Evolutionary conservation across 2,888 invertebrate genomes (phyloP).

Genomic region (Drosophila falleni): DNA sequence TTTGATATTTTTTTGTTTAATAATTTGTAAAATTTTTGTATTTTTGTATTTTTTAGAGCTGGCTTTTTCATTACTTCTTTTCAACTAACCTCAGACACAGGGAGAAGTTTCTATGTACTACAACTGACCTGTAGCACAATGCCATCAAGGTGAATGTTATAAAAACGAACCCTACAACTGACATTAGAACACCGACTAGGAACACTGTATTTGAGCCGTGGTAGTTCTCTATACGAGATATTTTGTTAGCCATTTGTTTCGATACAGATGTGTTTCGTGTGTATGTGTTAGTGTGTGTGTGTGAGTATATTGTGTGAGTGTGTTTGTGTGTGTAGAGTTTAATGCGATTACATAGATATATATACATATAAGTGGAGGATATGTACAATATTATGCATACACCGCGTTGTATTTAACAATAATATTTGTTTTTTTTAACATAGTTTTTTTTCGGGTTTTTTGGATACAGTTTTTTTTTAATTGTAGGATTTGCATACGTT

Average conservation of each 20-base stretch:
- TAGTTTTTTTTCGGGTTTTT: slow-evolving; percentile 11
- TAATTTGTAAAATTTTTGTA: slow-evolving; percentile 42
- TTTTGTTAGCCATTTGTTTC: slow-evolving; percentile 60
- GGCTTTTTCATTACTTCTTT: slow-evolving; percentile 89
- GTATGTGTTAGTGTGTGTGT: slow-evolving; percentile 7
- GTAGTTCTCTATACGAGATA: slow-evolving; percentile 93
- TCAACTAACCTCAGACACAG: slow-evolving; percentile 99
- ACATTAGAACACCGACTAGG: slow-evolving; percentile 99
- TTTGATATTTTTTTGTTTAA: slow-evolving; percentile 45
- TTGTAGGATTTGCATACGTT: slow-evolving; percentile 45
- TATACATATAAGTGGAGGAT: slow-evolving; percentile 12
- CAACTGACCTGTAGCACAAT: slow-evolving; percentile 99
- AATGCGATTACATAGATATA: slow-evolving; percentile 18
- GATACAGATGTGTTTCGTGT: slow-evolving; percentile 22
- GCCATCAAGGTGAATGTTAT: slow-evolving; percentile 99
- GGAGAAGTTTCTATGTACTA: slow-evolving; percentile 99
- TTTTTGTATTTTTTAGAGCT: slow-evolving; percentile 77
- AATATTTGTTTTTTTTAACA: slow-evolving; percentile 13
- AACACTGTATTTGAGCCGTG: slow-evolving; percentile 99
- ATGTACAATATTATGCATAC: slow-evolving; percentile 56
- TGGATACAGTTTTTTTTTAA: slow-evolving; percentile 12
- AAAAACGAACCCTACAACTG: slow-evolving; percentile 99
- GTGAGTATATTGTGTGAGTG: neutral
- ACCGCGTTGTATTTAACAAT: slow-evolving; percentile 41
- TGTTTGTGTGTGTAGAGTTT: slow-evolving; percentile 3